phyloP scores from a whole-genome alignment of 1,140 invertebrate species.

The Mizuhopecten yessoensis region DNA sequence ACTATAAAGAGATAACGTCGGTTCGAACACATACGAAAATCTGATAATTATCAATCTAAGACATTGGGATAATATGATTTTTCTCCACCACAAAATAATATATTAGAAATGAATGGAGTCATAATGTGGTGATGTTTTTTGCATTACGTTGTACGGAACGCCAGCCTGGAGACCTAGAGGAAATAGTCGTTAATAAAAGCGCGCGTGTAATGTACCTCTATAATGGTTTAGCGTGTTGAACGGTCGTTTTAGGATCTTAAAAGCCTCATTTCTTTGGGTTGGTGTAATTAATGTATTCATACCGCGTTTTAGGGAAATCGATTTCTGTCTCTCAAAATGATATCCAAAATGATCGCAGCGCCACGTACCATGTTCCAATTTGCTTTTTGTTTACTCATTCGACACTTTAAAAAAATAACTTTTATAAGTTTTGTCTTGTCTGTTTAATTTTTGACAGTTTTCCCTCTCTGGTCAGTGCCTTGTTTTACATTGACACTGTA shows the following conservation, averaged over 20 bases:
- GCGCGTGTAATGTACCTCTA: neutral
- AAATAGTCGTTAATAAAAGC: neutral
- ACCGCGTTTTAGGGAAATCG: neutral
- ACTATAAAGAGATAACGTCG: too few relatives aligned
- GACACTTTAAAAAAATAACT: neutral
- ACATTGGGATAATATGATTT: too few relatives aligned
- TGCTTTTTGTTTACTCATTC: slow-evolving; percentile 6
- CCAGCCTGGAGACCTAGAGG: neutral
- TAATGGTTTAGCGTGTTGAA: slow-evolving; percentile 18
- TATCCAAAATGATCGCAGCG: slow-evolving; percentile 2
- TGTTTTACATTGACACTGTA: neutral
- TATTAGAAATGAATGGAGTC: too few relatives aligned
- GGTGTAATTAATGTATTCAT: slow-evolving; percentile 29
- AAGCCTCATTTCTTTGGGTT: slow-evolving; percentile 22
- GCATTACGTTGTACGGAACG: too few relatives aligned
- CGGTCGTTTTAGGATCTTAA: slow-evolving; percentile 27
- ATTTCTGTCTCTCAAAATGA: neutral
- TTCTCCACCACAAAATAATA: too few relatives aligned
- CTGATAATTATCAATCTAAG: too few relatives aligned
- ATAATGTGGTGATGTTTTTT: too few relatives aligned
- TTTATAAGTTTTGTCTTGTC: neutral
- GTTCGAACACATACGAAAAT: too few relatives aligned
- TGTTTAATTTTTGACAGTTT: slow-evolving; percentile 29
- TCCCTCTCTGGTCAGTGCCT: neutral
- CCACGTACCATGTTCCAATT: slow-evolving; percentile 7